Evolutionary conservation across 1,140 invertebrate genomes (phyloP), one percentile per base, ranked within the genome.

Genomic region (Charaxes varanes): DNA sequence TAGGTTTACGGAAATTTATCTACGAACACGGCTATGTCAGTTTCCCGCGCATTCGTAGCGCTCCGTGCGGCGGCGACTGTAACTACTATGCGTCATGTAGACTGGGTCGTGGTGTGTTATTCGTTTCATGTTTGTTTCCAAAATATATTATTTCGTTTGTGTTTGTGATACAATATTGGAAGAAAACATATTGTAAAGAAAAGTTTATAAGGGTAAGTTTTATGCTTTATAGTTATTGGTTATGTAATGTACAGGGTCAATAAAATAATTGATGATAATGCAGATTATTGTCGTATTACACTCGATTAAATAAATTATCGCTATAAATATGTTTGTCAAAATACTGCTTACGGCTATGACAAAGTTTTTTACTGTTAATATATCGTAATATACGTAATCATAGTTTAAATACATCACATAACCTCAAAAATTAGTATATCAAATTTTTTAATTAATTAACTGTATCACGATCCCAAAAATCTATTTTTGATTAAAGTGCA

Each of bases 71-170:
- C 8, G 16, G 6, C 42, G 12, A 11, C 13, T 6, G 6, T 13
- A 48, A 53, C 35, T 42, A 35, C 18, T 41, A 30, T 40, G 44
- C 50, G 50, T 53, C 44, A 53, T 47, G 35, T 43, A 52, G 36
- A 12, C 26, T 33, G 31, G 40, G 34, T 40, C 28, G 27, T 33
- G 34, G 24, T 40, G 14, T 34, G 30, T 40, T 34, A 40, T 40
- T 34, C 42, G 63, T 61, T 54, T 59, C 60, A 53, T 70, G 63
- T 66, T 70, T 74, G 60, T 72, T 53, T 65, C 61, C 14, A 37
- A 16, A 34, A 15, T 33, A 31, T 46, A 40, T 46, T 40, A 26
- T 38, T 19, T 40, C 12, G 10, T 10, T 21, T 34, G 14, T 21
- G 15, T 26, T 21, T 23, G 21, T 33, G 17, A 8, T 33, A 32